These are phyloP conservation scores for Percopsis omiscomaycus DNA, from an alignment of 2,797 vertebrate species.

Conservation along the genomic window DNA sequence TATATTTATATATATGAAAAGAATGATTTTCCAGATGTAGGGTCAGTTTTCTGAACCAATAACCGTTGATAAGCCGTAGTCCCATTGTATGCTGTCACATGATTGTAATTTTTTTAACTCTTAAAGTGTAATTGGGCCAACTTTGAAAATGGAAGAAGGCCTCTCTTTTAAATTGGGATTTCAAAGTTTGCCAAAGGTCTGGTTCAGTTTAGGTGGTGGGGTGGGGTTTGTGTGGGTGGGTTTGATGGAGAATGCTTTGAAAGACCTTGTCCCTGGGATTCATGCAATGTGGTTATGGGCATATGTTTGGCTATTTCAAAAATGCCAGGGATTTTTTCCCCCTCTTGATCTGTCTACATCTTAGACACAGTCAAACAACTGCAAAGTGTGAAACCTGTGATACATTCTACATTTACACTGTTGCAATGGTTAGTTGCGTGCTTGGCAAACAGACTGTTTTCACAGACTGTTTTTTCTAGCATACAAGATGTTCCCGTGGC, in stretches of 20 bases:
- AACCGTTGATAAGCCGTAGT: slow-evolving; percentile 11
- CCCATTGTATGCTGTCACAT: slow-evolving; percentile 18
- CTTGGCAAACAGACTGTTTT: slow-evolving; percentile 9
- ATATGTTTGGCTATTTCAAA: slow-evolving; percentile 72
- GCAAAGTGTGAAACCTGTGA: slow-evolving; percentile 31
- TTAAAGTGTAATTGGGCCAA: slow-evolving; percentile 7
- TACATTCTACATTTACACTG: slow-evolving; percentile 16
- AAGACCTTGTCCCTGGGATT: slow-evolving; percentile 70
- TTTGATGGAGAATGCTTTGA: slow-evolving; percentile 70
- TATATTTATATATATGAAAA: neutral
- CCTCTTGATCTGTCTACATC: slow-evolving; percentile 52
- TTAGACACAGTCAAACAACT: slow-evolving; percentile 32
- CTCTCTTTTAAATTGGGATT: slow-evolving; percentile 45
- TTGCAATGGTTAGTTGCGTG: slow-evolving; percentile 13
- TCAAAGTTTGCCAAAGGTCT: slow-evolving; percentile 69
- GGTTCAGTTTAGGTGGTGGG: slow-evolving; percentile 75
- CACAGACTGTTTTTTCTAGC: slow-evolving; percentile 1
- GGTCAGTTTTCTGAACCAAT: neutral
- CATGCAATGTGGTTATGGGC: slow-evolving; percentile 75
- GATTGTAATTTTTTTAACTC: slow-evolving; percentile 8
- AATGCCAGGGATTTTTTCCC: slow-evolving; percentile 57
- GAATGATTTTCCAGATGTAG: slow-evolving; percentile 31
- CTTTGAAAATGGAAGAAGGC: slow-evolving; percentile 23
- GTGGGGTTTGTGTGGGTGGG: slow-evolving; percentile 73
- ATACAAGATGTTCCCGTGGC: slow-evolving; percentile 11